Evolutionary conservation across 2,888 invertebrate genomes (phyloP), one percentile per base, ranked within the genome.

Genomic region (Bedellia somnulentella): DNA sequence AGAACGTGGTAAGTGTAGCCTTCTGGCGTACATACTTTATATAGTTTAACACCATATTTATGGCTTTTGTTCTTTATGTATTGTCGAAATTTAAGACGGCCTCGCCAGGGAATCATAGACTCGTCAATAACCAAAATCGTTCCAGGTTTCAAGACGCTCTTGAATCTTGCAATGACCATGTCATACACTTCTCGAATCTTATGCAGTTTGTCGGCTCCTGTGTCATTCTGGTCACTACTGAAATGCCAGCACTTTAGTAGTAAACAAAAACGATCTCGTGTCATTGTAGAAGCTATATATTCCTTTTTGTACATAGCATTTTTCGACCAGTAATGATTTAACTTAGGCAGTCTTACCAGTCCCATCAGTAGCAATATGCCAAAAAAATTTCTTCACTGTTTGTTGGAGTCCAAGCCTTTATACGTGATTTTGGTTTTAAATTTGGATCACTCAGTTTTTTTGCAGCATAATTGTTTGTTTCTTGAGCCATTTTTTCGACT

Each of bases 1-100:
- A 38, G 5, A 6, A 9, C 5, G 9, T 44, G 46, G 27, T 30
- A 43, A 9, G 49, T 52, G 32, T 52, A 47, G 2, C 44, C 46
- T 1, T 41, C 37, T 17, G 35, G 3, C 1, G 41, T 40, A 23
- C 39, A 42, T 4, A 41, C 24, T 39, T 49, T 40, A 25, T 39
- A 41, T 3, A 36, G 5, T 17, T 40, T 41, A 18, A 41, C 33
- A 1, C 43, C 43, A 31, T 40, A 38, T 15, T 33, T 33, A 16
- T 37, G 36, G 1, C 35, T n/a, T n/a, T 39, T 39, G 4, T 28
- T 35, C 12, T 37, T 37, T 16, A 36, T 40, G 13, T 38, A 37
- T 15, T 40, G 37, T 1, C 37, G 11, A 12, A 40, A 40, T 8
- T 37, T 32, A 1, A 39, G 27, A 9, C 39, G 35, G 1, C 39